Evolutionary conservation across 2,113 vertebrate species (phyloP).

Genomic region (Fregata magnificens): DNA sequence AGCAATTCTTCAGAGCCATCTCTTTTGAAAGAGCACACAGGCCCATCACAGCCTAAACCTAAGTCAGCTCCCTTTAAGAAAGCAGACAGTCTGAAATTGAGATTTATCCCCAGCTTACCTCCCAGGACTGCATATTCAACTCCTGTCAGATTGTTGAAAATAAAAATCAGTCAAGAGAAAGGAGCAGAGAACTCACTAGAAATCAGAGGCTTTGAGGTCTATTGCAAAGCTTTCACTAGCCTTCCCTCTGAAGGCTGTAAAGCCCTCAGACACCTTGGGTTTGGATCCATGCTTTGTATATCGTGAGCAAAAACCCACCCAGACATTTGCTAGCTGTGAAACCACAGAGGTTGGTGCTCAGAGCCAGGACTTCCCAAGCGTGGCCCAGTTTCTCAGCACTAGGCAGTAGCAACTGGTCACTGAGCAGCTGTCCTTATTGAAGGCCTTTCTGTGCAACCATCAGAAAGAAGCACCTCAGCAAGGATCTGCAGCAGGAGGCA

Average conservation of each 20-base stretch:
- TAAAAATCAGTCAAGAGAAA: slow-evolving; percentile 67
- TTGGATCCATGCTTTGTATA: neutral
- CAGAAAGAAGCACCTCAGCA: neutral
- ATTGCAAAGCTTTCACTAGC: neutral
- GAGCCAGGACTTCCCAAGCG: neutral
- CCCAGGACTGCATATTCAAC: slow-evolving; percentile 50
- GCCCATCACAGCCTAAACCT: neutral
- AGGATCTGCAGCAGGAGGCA: neutral
- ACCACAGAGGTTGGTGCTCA: neutral
- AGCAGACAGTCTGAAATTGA: slow-evolving; percentile 30
- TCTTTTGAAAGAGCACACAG: neutral
- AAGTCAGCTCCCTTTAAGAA: slow-evolving; percentile 39
- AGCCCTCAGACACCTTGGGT: neutral
- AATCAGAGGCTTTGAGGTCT: slow-evolving; percentile 34
- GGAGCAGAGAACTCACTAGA: slow-evolving; percentile 60
- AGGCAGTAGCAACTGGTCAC: neutral
- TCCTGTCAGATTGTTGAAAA: slow-evolving; percentile 56
- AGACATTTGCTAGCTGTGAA: neutral
- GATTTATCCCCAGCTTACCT: slow-evolving; percentile 73
- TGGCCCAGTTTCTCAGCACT: neutral
- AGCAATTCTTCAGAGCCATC: neutral
- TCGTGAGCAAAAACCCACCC: neutral
- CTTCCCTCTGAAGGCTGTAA: neutral
- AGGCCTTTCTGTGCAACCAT: neutral
- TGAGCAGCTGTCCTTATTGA: neutral